Conservation (phyloP, 53 echinoderm and acorn worm species). For the Hippasteria phrygiana region DNA sequence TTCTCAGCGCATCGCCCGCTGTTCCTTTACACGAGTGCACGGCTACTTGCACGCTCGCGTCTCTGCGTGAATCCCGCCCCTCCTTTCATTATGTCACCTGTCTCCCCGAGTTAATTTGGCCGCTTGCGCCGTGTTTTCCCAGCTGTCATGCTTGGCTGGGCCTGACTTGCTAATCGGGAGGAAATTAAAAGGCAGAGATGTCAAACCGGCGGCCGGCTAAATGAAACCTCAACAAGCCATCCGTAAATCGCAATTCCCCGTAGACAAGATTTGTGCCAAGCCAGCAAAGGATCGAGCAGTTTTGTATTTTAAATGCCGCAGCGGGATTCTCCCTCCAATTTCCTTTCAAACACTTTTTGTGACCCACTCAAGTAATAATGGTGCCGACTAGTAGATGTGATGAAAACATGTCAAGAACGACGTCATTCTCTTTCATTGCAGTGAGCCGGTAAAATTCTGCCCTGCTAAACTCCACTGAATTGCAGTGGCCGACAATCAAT, state of each 20-base stretch:
- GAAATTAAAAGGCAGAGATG: slow-evolving; percentile 48
- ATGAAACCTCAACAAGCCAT: slow-evolving; percentile 23
- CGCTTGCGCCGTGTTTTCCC: neutral
- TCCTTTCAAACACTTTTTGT: too few species aligned
- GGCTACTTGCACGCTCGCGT: too few species aligned
- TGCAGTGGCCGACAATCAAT: too few species aligned
- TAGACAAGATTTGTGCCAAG: neutral
- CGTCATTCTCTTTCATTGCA: too few species aligned
- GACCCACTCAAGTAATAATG: too few species aligned
- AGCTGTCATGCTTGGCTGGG: slow-evolving; percentile 33
- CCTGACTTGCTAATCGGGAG: slow-evolving; percentile 26
- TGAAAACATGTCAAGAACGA: too few species aligned
- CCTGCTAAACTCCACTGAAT: too few species aligned
- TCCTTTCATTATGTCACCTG: slow-evolving; percentile 17
- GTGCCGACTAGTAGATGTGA: too few species aligned
- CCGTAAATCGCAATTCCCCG: neutral
- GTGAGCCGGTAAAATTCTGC: too few species aligned
- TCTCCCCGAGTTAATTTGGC: slow-evolving; percentile 7
- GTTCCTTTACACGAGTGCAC: too few species aligned
- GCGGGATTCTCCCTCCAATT: neutral
- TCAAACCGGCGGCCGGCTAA: neutral
- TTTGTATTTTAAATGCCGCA: neutral
- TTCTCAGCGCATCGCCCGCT: neutral
- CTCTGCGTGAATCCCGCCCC: too few species aligned
- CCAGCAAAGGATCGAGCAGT: neutral